Evolutionary conservation across 2,888 invertebrate species (phyloP).

Genomic region (Aspidapion aeneum): DNA sequence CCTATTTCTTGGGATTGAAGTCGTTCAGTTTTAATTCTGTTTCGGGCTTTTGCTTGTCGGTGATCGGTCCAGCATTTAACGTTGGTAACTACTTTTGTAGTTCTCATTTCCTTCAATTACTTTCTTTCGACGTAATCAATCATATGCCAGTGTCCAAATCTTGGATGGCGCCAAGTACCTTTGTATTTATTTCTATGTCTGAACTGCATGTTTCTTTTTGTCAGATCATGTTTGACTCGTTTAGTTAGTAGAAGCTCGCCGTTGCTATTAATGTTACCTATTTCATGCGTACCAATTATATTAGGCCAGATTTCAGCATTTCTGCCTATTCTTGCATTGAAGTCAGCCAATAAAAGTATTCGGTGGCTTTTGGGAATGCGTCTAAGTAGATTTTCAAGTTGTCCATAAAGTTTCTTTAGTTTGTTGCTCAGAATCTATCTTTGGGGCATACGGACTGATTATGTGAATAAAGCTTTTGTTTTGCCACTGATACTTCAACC

Average conservation of each 20-base stretch:
- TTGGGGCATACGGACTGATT: neutral
- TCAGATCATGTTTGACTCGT: neutral
- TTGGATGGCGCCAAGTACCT: neutral
- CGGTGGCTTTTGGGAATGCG: neutral
- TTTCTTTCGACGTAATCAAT: neutral
- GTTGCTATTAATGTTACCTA: neutral
- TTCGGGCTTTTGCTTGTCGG: neutral
- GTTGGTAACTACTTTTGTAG: neutral
- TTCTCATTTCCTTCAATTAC: neutral
- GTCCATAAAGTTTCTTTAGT: neutral
- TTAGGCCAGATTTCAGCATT: neutral
- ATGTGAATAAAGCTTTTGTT: neutral
- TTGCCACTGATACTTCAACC: neutral
- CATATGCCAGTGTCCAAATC: neutral
- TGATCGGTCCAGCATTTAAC: neutral
- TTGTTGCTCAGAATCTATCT: neutral
- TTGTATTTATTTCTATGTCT: neutral
- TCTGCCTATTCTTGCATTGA: neutral
- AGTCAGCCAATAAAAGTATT: neutral
- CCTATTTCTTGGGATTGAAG: neutral
- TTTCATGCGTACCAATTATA: neutral
- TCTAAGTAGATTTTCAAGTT: neutral
- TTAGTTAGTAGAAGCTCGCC: neutral
- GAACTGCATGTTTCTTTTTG: neutral
- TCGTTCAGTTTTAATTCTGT: no score